Conservation (phyloP, 2,888 invertebrate genomes). For the Spodoptera picta region DNA sequence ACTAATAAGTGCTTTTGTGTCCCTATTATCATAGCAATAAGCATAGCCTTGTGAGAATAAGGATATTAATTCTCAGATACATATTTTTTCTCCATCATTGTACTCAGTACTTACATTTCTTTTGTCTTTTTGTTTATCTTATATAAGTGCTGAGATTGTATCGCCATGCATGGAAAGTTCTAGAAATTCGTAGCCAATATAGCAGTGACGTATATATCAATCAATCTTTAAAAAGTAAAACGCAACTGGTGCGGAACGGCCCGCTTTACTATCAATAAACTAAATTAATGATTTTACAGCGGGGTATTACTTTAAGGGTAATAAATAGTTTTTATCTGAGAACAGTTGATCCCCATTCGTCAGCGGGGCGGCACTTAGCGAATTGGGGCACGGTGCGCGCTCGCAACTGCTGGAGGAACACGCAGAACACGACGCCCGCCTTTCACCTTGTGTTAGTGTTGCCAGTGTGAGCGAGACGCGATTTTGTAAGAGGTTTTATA, state of each 20-base stretch:
- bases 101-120: neutral
- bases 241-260: constrained; percentile 39
- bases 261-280: constrained; percentile 61
- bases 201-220: constrained; percentile 41
- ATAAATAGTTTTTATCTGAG: constrained; percentile 68
- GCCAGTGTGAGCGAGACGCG: constrained; percentile 33
- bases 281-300: constrained; percentile 57
- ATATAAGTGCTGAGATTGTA: too few species aligned
- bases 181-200: constrained; percentile 34
- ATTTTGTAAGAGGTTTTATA: constrained; percentile 15
- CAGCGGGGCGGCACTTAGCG: constrained; percentile 74
- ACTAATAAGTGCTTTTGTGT: constrained; percentile 40
- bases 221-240: constrained; percentile 37
- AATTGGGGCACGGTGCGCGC: constrained; percentile 70
- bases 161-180: constrained; percentile 5
- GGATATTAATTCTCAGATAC: constrained; percentile 25
- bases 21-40: constrained; percentile 50
- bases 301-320: constrained; percentile 57
- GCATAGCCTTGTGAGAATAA: constrained; percentile 33
- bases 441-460: constrained; percentile 69
- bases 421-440: constrained; percentile 62
- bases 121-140: too few species aligned
- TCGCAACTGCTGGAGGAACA: constrained; percentile 63
- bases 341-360: constrained; percentile 74
- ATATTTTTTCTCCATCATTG: constrained; percentile 31